phyloP scores from a whole-genome alignment of 64 coral and sea anemone species.

The Stylophora pistillata region DNA sequence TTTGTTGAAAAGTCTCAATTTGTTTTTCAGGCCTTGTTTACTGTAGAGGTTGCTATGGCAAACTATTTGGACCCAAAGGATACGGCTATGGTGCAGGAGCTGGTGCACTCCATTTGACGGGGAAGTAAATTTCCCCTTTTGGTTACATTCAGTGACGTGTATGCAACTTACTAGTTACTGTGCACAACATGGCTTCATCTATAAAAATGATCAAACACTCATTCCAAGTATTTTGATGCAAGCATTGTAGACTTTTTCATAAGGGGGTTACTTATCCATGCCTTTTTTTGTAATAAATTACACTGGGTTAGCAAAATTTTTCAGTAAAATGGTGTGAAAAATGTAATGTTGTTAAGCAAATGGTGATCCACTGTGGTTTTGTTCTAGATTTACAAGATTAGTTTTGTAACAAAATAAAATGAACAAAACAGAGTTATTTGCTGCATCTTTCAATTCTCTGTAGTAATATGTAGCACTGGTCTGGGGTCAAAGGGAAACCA shows the following conservation, averaged over 20 bases:
- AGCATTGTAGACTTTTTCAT: no score
- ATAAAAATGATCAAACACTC: not conserved
- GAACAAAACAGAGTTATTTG: not conserved
- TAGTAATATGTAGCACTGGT: not conserved
- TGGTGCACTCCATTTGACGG: conserved; percentile 53
- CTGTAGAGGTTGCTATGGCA: conserved; percentile 57
- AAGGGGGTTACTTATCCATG: no score
- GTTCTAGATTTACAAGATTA: not conserved
- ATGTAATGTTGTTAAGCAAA: no score
- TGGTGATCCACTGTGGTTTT: not conserved
- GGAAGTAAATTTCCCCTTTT: not conserved
- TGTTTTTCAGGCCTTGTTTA: conserved; percentile 29
- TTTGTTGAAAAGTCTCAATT: not conserved
- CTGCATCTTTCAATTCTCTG: no score
- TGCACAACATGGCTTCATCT: not conserved
- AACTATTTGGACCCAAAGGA: conserved; percentile 38
- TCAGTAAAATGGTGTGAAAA: no score
- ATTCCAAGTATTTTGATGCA: no score
- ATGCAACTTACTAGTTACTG: no score
- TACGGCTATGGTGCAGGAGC: conserved; percentile 70
- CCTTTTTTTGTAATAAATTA: no score
- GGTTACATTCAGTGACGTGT: not conserved
- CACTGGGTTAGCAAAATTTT: no score
- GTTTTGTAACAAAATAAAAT: conserved; percentile 19
- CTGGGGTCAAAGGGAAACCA: not conserved